Evolutionary conservation across 2,888 invertebrate species (phyloP), one percentile per base, ranked within the genome.

Genomic region (Tigriopus californicus): DNA sequence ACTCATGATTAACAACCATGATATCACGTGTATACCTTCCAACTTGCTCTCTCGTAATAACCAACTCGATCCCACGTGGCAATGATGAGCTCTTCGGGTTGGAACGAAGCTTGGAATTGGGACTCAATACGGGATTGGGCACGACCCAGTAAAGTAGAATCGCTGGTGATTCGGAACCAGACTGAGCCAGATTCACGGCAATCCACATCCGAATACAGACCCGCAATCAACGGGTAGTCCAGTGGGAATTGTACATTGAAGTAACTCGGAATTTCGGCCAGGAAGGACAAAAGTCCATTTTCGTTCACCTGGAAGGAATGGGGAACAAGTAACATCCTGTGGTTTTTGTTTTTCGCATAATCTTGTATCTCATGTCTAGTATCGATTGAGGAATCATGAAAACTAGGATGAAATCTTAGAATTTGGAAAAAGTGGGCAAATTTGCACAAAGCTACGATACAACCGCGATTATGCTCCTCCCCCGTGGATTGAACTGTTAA

Each of bases 41-140:
- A 81, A 56, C 72, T 74, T 54, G 78, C 78, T 61, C 76, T 73
- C 51, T 77, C 77, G 67, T 78, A 82, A 68, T 83, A 84, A 0
- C 89, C 88, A 1, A 94, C 92, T 59, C 82, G 81, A 41, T 81
- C 74, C 95, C 95, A 97, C 0, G 94, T 95, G 15, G 80, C 85
- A 54, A 97, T 78, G 67, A 95, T 83, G 4, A 91, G 76, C 65
- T 82, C 80, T 0, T 73, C 77, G 0, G 92, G 85, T 65, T 77
- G 74, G 69, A 92, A 97, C 62, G 80, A 77, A 2, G 18, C 42
- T 41, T 61, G 20, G 33, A 47, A 51, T 5, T 51, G 49, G 22
- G 12, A n/a, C 18, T 61, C 22, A 13, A 25, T 15, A 5, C 13
- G 24, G 8, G 12, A 13, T 51, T 25, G n/a, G 12, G 41, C 33